Evolutionary conservation across 2,888 invertebrate species (phyloP).

Genomic region (Apantesis nais): DNA sequence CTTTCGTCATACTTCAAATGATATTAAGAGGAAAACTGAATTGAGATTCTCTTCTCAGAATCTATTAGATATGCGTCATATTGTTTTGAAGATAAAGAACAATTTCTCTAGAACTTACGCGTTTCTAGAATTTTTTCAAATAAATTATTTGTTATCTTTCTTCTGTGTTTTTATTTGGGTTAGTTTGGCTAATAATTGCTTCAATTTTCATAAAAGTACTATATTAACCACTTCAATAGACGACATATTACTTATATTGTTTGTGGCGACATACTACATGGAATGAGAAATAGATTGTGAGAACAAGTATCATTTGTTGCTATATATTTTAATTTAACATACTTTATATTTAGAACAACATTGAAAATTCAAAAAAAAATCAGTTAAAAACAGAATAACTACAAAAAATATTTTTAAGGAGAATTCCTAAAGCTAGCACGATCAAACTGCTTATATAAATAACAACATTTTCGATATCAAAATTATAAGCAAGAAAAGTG

Average conservation of each 20-base stretch:
- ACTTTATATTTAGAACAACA: too few relatives aligned
- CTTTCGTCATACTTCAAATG: background rate
- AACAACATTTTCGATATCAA: too few relatives aligned
- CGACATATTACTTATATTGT: too few relatives aligned
- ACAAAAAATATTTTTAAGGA: too few relatives aligned
- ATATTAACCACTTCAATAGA: background rate
- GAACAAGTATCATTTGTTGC: too few relatives aligned
- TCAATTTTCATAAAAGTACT: background rate
- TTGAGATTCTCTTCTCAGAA: slow-evolving; percentile 1
- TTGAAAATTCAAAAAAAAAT: too few relatives aligned
- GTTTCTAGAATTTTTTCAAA: slow-evolving; percentile 4
- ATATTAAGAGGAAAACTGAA: background rate
- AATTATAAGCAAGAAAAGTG: too few relatives aligned
- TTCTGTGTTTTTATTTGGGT: slow-evolving; percentile 15
- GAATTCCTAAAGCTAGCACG: too few relatives aligned
- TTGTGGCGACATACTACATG: background rate
- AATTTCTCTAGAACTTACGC: background rate
- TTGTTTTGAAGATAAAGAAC: slow-evolving; percentile 31
- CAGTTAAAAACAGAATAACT: too few relatives aligned
- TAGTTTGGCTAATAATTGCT: slow-evolving; percentile 7
- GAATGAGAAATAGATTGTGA: background rate
- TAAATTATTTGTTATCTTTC: slow-evolving; percentile 8
- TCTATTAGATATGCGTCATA: slow-evolving; percentile 6
- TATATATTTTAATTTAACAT: too few relatives aligned
- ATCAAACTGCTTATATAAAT: too few relatives aligned